Conservation (phyloP, 2,888 invertebrate species). For the Acrobeloides nanus region DNA sequence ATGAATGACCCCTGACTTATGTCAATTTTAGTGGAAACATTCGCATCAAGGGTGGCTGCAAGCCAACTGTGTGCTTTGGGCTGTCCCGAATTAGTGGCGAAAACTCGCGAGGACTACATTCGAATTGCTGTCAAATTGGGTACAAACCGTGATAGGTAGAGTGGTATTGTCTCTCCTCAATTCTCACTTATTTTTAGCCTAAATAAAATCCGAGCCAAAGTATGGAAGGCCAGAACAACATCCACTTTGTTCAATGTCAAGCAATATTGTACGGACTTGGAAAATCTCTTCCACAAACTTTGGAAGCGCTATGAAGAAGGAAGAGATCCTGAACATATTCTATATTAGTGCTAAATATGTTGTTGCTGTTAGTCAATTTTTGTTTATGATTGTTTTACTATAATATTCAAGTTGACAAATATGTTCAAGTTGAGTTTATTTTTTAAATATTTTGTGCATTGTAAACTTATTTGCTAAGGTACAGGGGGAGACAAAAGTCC, state of each 20-base stretch:
- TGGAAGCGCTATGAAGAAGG: constrained; percentile 67
- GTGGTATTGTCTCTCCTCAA: too few species aligned
- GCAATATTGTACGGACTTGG: constrained; percentile 79
- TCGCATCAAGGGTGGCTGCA: constrained; percentile 81
- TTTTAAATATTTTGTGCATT: too few species aligned
- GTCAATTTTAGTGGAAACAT: constrained; percentile 60
- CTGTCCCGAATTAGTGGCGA: constrained; percentile 85
- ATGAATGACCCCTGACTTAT: not conserved
- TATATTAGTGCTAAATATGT: too few species aligned
- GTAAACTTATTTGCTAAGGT: too few species aligned
- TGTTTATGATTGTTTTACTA: too few species aligned
- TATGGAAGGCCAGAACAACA: constrained; percentile 78
- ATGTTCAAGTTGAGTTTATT: too few species aligned
- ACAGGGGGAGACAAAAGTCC: too few species aligned
- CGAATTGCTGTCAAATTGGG: constrained; percentile 86
- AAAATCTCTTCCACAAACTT: constrained; percentile 78
- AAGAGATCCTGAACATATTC: constrained; percentile 7
- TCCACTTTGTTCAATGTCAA: constrained; percentile 86
- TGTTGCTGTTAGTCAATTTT: too few species aligned
- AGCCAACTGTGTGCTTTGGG: constrained; percentile 86
- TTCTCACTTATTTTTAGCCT: constrained; percentile 62
- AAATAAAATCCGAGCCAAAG: constrained; percentile 79
- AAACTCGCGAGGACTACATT: constrained; percentile 78
- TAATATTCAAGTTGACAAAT: too few species aligned
- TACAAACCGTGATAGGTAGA: constrained; percentile 79